A percentile compares a stretch with the other conserved stretches of the same genome.
phyloP scores from a whole-genome alignment of 1,140 invertebrate genomes.

The Hetaerina americana region DNA sequence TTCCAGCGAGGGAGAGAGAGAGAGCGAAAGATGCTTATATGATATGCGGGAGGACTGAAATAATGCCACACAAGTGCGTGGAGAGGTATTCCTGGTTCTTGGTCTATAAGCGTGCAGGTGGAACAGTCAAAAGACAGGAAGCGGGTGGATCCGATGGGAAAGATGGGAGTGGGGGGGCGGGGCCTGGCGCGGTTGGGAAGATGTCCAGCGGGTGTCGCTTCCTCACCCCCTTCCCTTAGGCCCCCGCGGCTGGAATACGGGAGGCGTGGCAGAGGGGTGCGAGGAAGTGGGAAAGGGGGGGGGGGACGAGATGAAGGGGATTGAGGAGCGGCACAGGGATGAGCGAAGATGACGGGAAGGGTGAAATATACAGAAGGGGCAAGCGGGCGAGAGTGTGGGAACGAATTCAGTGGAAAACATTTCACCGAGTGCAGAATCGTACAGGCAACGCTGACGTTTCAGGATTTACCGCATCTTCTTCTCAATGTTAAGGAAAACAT shows the following conservation, averaged over 20 bases:
- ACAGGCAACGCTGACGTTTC: too few species aligned
- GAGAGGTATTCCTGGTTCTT: not conserved
- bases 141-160: not conserved
- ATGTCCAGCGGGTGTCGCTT: not conserved
- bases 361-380: too few species aligned
- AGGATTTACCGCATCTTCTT: too few species aligned
- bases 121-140: not conserved
- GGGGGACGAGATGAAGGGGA: not conserved
- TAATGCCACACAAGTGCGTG: not conserved
- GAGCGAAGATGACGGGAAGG: too few species aligned
- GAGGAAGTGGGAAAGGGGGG: not conserved
- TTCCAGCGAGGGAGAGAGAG: too few species aligned
- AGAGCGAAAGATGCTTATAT: not conserved
- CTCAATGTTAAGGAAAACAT: too few species aligned
- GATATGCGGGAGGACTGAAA: not conserved
- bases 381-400: too few species aligned
- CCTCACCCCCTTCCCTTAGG: too few species aligned
- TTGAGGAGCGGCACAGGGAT: too few species aligned
- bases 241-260: not conserved
- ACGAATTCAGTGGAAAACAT: too few species aligned
- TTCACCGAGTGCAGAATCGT: too few species aligned
- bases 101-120: not conserved
- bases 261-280: not conserved
- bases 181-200: too few species aligned
- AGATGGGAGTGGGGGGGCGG: not conserved